Base-by-base conservation (phyloP, 2,888 invertebrate species). In the Drosophila planitibia region DNA sequence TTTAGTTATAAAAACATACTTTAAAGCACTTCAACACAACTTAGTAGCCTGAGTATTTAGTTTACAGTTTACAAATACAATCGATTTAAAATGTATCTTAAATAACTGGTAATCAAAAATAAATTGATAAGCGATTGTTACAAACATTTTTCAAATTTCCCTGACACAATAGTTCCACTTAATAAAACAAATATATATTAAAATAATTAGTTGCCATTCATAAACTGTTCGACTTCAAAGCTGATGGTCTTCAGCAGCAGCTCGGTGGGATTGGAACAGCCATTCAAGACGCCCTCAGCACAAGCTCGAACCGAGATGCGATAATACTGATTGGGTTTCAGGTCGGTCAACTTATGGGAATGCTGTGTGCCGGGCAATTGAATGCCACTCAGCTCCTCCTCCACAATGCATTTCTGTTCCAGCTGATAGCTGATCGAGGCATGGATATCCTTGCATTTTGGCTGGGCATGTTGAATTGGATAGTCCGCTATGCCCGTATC, bases 301-400 rank as follows among this genome's bases (percentile, higher is more conserved):
- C 93, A 93, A 3, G 93, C 93, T 0, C 90, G 85, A 1, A 93
- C 66, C n/a, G 83, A 79, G 10, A 93, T 76, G 12, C 82, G 82
- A 77, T 93, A 93, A 4, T 69, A 76, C 37, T 72, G 66, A 22
- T 81, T 64, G 1, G 85, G 78, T 2, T 78, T 14, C 10, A 93
- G 67, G 7, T 83, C 41, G 0, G 67, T 63, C 9, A 93, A 32
- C 0, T 60, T 74, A 44, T 79, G 85, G 7, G 73, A 81, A 37
- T 92, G 90, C 30, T 67, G 71, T 12, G 75, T 64, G 4, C 88
- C 87, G 1, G 81, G 54, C 35, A 93, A 44, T 22, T 52, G 65
- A 22, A 77, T 76, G 6, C 87, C 91, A 1, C 54, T 61, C 12
- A 80, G 70, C 4, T 62, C 62, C 52, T 92, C 85, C 35, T 76